phyloP scores from a whole-genome alignment of 2,888 invertebrate species.

The Syrista parreyssii region DNA sequence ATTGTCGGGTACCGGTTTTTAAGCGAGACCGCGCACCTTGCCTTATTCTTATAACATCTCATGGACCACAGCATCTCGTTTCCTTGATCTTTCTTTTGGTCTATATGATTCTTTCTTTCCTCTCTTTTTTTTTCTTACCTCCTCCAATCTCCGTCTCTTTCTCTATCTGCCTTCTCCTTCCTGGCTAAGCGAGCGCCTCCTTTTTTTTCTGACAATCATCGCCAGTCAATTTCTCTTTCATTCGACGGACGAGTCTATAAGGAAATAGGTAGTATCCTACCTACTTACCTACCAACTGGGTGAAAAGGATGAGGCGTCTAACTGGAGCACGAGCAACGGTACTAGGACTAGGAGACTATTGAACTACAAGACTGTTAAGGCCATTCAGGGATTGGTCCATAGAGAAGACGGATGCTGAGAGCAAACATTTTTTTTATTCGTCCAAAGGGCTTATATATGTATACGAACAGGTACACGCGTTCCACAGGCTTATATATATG shows the following conservation, averaged over 20 bases:
- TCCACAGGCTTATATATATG: not conserved
- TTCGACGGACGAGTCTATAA: conserved; percentile 25
- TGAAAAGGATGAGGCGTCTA: conserved; percentile 30
- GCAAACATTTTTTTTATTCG: not conserved
- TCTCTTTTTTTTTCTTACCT: conserved; percentile 19
- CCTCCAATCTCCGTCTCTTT: conserved; percentile 2
- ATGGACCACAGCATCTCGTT: not conserved
- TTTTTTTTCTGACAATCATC: conserved; percentile 29
- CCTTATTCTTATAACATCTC: conserved; percentile 10
- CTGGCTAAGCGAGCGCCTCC: not conserved
- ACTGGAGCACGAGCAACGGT: conserved; percentile 63
- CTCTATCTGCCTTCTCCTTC: not conserved
- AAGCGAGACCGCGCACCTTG: not conserved
- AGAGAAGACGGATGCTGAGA: not conserved
- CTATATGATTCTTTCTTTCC: conserved; percentile 9
- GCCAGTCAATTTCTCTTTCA: conserved; percentile 61
- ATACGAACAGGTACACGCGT: not conserved
- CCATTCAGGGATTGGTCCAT: not conserved
- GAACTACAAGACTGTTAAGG: not conserved
- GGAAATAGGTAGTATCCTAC: not conserved
- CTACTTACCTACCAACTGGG: not conserved
- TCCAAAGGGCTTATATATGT: not conserved
- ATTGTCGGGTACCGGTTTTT: conserved; percentile 30
- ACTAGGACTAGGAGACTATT: conserved; percentile 20
- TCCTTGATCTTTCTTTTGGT: conserved; percentile 20